Evolutionary conservation across 1,140 invertebrate genomes (phyloP), one percentile per base, ranked within the genome.

Genomic region (Eumaeus atala): DNA sequence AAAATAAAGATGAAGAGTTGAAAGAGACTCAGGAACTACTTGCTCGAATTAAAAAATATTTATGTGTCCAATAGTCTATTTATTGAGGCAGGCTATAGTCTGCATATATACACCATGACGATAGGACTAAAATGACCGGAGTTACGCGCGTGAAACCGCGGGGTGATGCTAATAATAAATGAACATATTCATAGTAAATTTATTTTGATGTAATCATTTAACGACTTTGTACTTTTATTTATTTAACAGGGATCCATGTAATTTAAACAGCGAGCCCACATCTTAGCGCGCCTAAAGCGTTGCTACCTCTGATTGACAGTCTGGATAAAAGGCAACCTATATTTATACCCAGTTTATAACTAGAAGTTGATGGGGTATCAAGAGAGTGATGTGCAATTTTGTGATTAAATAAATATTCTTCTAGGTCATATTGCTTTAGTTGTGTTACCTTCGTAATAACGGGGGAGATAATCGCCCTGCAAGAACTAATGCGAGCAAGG

Each of bases 291-390:
- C 40, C 40, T 44, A 14, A 44, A 44, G 40, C 16, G 40, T 14
- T 44, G 40, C 40, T 44, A 44, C 40, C 40, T 44, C 40, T 50
- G 48, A 50, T 50, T 50, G 48, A 50, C 48, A 28, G 48, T 10
- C 28, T 33, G 48, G 28, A 50, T 50, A 50, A 50, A 14, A 36
- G 48, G 28, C 16, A 50, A 21, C 48, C 28, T 36, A 36, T 67
- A 56, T 58, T 66, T 60, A 58, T 54, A 58, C 54, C 48, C 34
- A 48, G 51, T 55, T 47, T 55, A 55, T 48, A 55, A 55, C 34
- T 44, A 55, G 40, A 8, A 50, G 48, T 28, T 50, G 48, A 50
- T 36, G 34, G 10, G 28, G 9, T 50, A 50, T 50, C 48, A 50
- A 35, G 17, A 12, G 12, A 12, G 2, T 50, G 34, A 50, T 28